Conservation (phyloP, 2,113 vertebrate genomes). For the Neotoma lepida region DNA sequence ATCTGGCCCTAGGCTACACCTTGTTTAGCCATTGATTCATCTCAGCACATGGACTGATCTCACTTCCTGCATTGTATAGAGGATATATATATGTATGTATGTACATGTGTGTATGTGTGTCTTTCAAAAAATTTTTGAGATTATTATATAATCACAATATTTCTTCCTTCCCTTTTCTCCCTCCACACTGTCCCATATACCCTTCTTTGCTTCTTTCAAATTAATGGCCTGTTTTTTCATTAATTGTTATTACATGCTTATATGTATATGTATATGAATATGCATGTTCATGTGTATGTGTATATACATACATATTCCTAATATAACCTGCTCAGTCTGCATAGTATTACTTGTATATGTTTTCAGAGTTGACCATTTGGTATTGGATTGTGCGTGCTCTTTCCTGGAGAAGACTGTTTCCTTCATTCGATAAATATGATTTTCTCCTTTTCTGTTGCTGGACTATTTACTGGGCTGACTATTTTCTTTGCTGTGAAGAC, state of each 20-base stretch:
- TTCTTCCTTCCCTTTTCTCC: not conserved
- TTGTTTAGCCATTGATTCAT: not conserved
- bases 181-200: too few relatives aligned
- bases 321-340: not conserved
- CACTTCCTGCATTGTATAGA: constrained; percentile 69
- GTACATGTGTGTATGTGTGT: not conserved
- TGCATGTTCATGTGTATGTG: not conserved
- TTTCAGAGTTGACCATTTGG: not conserved
- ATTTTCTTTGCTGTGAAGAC: not conserved
- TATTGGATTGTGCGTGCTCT: not conserved
- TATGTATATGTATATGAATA: not conserved
- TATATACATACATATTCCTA: not conserved
- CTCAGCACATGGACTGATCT: not conserved
- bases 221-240: not conserved
- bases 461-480: not conserved
- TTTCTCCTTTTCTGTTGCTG: not conserved
- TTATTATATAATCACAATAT: not conserved
- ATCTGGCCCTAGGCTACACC: not conserved
- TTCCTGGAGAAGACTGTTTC: not conserved
- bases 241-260: not conserved
- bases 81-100: not conserved
- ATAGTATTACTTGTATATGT: not conserved
- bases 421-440: not conserved
- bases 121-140: not conserved
- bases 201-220: not conserved